Evolutionary conservation across 2,888 invertebrate species (phyloP).

Genomic region (Steromphala cineraria): DNA sequence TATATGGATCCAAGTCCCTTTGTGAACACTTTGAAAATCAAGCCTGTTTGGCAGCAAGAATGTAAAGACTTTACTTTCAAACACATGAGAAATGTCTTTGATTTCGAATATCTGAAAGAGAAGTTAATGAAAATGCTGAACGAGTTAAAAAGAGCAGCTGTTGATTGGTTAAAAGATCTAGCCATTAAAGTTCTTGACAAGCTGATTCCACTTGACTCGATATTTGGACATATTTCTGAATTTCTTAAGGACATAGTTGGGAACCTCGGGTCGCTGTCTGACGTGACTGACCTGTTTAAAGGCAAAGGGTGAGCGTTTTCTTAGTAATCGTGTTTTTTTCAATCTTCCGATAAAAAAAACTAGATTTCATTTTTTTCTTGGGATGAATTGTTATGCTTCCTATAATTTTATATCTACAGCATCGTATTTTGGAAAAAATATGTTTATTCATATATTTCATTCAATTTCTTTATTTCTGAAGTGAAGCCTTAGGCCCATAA

Average conservation of each 20-base stretch:
- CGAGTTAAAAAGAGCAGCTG: slow-evolving; percentile 15
- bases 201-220: background rate
- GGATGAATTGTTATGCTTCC: too few species aligned
- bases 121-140: slow-evolving; percentile 23
- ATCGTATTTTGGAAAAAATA: too few species aligned
- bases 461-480: too few species aligned
- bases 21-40: slow-evolving; percentile 45
- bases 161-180: background rate
- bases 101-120: slow-evolving; percentile 25
- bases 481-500: too few species aligned
- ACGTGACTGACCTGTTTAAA: background rate
- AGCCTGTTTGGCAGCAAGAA: slow-evolving; percentile 50
- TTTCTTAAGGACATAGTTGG: background rate
- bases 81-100: slow-evolving; percentile 38
- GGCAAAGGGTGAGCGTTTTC: background rate
- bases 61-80: slow-evolving; percentile 50
- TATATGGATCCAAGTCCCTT: slow-evolving; percentile 56
- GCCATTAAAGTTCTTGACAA: background rate
- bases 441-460: too few species aligned
- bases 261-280: background rate
- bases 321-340: too few species aligned
- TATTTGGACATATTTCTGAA: background rate
- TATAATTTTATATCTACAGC: too few species aligned
- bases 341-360: too few species aligned
- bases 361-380: too few species aligned